These are phyloP conservation scores for Unio pictorum DNA, from an alignment of 2,888 invertebrate genomes.

Conservation along the genomic window DNA sequence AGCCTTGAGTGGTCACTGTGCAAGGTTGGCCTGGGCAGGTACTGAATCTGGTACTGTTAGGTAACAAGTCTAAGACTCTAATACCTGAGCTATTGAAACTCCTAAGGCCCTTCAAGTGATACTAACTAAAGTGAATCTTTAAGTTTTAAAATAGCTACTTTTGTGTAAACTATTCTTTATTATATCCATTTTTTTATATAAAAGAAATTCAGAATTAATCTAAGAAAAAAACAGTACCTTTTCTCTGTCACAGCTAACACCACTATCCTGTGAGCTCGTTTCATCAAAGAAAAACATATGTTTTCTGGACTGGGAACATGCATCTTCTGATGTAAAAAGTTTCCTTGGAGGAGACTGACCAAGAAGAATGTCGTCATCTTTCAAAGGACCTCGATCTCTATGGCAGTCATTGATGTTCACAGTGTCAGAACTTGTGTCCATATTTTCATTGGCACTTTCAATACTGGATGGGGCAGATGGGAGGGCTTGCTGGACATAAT, in stretches of 20 bases:
- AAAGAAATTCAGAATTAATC: too few relatives aligned
- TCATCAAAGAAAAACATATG: conserved; percentile 47
- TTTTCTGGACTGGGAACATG: neutral
- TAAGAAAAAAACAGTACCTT: too few relatives aligned
- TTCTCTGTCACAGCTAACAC: conserved; percentile 58
- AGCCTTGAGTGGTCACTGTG: too few relatives aligned
- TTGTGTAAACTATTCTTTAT: too few relatives aligned
- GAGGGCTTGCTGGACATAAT: conserved; percentile 11
- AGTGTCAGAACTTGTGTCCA: conserved; percentile 15
- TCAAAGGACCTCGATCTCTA: neutral
- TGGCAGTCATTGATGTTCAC: conserved; percentile 1
- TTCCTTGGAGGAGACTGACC: neutral
- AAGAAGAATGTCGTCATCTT: neutral
- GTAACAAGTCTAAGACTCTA: too few relatives aligned
- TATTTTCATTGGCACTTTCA: neutral
- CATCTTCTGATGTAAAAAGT: neutral
- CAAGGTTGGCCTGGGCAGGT: too few relatives aligned
- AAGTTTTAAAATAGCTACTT: neutral
- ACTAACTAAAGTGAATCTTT: neutral
- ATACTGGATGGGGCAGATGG: too few relatives aligned
- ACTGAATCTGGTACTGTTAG: too few relatives aligned
- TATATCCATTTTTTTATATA: too few relatives aligned
- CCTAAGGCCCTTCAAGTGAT: too few relatives aligned
- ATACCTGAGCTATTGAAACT: too few relatives aligned
- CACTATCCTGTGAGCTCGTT: conserved; percentile 65